A percentile compares a stretch with the other conserved stretches of the same genome.
Conservation (phyloP, 2,888 invertebrate genomes). For the Apoda limacodes region DNA sequence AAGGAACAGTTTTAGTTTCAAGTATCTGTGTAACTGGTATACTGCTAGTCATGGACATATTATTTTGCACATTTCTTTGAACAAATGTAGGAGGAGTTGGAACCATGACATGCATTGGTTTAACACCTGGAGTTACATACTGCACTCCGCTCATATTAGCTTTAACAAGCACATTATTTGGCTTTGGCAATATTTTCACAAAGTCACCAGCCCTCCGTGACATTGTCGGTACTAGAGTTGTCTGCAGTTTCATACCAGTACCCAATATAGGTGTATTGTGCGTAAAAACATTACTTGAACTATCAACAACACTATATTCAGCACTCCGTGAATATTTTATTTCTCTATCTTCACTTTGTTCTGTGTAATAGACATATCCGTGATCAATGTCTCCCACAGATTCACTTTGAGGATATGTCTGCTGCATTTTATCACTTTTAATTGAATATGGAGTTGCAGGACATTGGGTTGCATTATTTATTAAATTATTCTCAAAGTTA, state of each 20-base stretch:
- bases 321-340: conserved; percentile 56
- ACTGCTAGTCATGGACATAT: conserved; percentile 50
- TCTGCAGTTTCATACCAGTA: conserved; percentile 32
- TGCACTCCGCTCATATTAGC: conserved; percentile 44
- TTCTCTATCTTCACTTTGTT: conserved; percentile 51
- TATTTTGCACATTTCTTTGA: conserved; percentile 58
- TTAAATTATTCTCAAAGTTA: conserved; percentile 39
- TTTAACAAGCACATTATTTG: conserved; percentile 52
- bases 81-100: conserved; percentile 46
- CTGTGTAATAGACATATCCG: conserved; percentile 43
- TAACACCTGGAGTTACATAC: conserved; percentile 41
- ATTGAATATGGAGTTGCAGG: conserved; percentile 32
- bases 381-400: conserved; percentile 40
- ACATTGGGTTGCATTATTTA: conserved; percentile 29
- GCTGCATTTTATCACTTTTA: conserved; percentile 46
- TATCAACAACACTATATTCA: conserved; percentile 45
- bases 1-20: conserved; percentile 34
- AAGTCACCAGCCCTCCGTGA: conserved; percentile 37
- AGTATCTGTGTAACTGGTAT: conserved; percentile 36
- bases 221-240: conserved; percentile 27
- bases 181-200: conserved; percentile 47
- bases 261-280: conserved; percentile 35
- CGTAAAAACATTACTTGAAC: conserved; percentile 33
- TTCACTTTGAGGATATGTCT: conserved; percentile 31
- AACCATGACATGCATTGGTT: conserved; percentile 49